Evolutionary conservation across 2,888 invertebrate genomes (phyloP), one percentile per base, ranked within the genome.

Genomic region (Stenolophus ochropezus): DNA sequence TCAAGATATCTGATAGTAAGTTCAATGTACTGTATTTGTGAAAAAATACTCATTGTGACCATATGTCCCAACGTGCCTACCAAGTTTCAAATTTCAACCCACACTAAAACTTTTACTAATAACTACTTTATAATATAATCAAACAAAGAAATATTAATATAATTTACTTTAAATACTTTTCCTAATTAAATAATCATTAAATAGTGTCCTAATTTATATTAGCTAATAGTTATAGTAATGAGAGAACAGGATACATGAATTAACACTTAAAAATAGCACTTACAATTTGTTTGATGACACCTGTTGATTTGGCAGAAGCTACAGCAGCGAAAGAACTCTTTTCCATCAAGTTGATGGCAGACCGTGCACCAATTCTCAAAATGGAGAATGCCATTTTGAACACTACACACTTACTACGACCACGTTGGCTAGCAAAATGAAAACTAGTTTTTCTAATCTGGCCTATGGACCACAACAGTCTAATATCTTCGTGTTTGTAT

Each of bases 331-430:
- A 16, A 56, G 53, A 53, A 23, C 25, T 75, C 21, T 65, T 77
- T 61, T 77, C 77, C 4, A 61, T 61, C 16, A 77, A 16, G 25
- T 18, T 65, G 21, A 77, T 2, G 14, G 58, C 76, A 58, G 56
- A 33, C 58, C 76, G 4, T 4, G 23, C 61, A 76, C 47, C 47
- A 18, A 76, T 53, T 23, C 77, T 61, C 16, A 77, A 49, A 47
- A 77, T 77, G 14, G 77, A 77, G 25, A 65, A 65, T 27, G 77
- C 77, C 77, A 77, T 77, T 77, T 77, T 76, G 20, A 53, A 47
- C 5, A 51, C 51, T 42, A 11, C 18, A 8, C 58, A 76, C 42
- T n/a, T 56, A 8, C 14, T 27, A 27, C 73, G 42, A 53, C 4
- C 74, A 76, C 76, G 76, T 76, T 75, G 56, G 20, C 42, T 76